Conservation (phyloP, 2,113 vertebrate genomes). For the Triplophysa tibetana region DNA sequence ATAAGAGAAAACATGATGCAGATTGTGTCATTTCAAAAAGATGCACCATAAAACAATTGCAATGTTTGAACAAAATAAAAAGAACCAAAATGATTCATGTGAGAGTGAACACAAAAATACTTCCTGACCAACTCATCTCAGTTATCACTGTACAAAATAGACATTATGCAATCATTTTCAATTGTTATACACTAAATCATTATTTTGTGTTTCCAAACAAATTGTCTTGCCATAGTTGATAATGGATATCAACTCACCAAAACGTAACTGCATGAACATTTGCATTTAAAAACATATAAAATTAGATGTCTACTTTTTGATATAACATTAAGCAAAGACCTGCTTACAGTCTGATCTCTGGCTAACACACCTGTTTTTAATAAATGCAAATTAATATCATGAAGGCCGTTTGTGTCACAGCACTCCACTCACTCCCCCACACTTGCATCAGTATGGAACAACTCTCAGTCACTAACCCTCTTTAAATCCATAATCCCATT, state of each 20-base stretch:
- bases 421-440: neutral
- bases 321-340: constrained; percentile 2
- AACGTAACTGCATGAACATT: no score
- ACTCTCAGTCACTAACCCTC: constrained; percentile 8
- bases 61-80: neutral
- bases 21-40: no score
- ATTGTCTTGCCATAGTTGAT: no score
- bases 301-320: neutral
- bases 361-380: neutral
- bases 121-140: neutral
- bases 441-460: constrained; percentile 6
- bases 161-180: neutral
- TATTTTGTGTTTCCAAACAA: neutral
- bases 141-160: neutral
- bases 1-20: no score
- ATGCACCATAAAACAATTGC: no score
- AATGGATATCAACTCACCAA: no score
- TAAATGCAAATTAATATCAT: constrained; percentile 18
- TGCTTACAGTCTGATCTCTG: no score
- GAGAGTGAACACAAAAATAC: neutral
- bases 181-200: no score
- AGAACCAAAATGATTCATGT: neutral
- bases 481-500: constrained; percentile 27
- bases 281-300: no score
- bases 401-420: neutral